Percentiles rank a stretch among this genome's conserved stretches.
Conservation (phyloP, 2,888 invertebrate species). For the Aspidapion aeneum region DNA sequence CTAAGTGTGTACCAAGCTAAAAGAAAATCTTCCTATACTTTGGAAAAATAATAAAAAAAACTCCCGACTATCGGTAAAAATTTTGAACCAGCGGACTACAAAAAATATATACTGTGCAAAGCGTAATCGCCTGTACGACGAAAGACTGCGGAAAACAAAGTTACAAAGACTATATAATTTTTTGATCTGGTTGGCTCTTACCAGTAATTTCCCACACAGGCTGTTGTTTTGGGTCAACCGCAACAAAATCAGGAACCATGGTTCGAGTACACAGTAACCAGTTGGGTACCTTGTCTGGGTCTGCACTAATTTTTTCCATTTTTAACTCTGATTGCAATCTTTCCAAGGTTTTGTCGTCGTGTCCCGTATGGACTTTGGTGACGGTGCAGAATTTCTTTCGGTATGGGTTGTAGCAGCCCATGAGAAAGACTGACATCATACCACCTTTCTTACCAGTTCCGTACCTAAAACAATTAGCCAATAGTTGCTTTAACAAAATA, state of each 20-base stretch:
- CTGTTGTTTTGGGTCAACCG: conserved; percentile 75
- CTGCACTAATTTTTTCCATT: conserved; percentile 80
- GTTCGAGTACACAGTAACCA: conserved; percentile 83
- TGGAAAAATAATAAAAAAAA: too few relatives aligned
- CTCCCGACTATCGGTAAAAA: too few relatives aligned
- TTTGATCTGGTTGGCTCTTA: too few relatives aligned
- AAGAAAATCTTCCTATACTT: too few relatives aligned
- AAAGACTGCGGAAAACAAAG: too few relatives aligned
- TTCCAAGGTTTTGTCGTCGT: conserved; percentile 83
- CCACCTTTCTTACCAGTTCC: conserved; percentile 91
- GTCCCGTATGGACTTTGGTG: conserved; percentile 86
- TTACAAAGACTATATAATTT: too few relatives aligned
- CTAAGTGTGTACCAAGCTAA: too few relatives aligned
- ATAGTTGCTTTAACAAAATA: too few relatives aligned
- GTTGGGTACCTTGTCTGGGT: conserved; percentile 62
- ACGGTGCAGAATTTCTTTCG: conserved; percentile 80
- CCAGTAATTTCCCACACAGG: conserved; percentile 92
- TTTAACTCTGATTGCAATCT: conserved; percentile 65
- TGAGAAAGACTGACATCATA: conserved; percentile 89
- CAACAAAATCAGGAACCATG: conserved; percentile 88
- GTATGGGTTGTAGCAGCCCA: conserved; percentile 80
- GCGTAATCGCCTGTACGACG: too few relatives aligned
- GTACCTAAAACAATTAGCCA: conserved; percentile 47
- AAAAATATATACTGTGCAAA: too few relatives aligned
- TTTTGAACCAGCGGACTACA: too few relatives aligned